Conservation (phyloP, 2,888 invertebrate genomes). For the Timema podura region DNA sequence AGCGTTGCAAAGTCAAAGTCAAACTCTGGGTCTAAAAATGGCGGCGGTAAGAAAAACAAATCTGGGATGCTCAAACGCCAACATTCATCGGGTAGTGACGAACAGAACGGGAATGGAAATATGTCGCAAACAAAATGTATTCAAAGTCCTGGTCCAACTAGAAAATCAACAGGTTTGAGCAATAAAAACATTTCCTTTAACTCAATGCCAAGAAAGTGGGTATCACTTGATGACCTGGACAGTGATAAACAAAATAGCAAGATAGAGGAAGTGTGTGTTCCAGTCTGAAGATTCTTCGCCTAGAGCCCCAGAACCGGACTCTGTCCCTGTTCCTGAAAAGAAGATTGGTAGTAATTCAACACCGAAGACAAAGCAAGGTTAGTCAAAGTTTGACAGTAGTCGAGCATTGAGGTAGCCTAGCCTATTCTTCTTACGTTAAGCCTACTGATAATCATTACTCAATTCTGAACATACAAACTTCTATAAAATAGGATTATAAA, state of each 20-base stretch:
- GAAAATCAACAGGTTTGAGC: conserved; percentile 23
- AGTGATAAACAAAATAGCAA: conserved; percentile 42
- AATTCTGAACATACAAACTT: too few relatives aligned
- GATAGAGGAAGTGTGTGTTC: conserved; percentile 23
- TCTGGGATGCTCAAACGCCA: conserved; percentile 46
- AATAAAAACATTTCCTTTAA: conserved; percentile 6
- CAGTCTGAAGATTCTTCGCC: conserved; percentile 19
- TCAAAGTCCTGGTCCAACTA: conserved; percentile 18
- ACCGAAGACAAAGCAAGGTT: conserved; percentile 20
- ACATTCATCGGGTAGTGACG: conserved; percentile 53
- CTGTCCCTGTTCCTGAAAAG: not conserved
- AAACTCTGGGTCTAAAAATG: conserved; percentile 3
- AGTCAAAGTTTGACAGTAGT: not conserved
- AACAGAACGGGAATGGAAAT: conserved; percentile 42
- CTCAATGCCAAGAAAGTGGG: conserved; percentile 54
- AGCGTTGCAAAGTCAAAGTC: conserved; percentile 32
- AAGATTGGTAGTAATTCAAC: conserved; percentile 16
- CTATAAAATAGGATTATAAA: too few relatives aligned
- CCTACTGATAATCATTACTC: too few relatives aligned
- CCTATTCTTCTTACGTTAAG: too few relatives aligned
- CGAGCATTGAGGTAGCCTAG: too few relatives aligned
- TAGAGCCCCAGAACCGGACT: too few relatives aligned
- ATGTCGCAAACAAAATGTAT: conserved; percentile 2
- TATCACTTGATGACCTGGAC: conserved; percentile 54
- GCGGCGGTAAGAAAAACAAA: conserved; percentile 27